phyloP scores from a whole-genome alignment of 2,888 invertebrate species.

The Nezara viridula region DNA sequence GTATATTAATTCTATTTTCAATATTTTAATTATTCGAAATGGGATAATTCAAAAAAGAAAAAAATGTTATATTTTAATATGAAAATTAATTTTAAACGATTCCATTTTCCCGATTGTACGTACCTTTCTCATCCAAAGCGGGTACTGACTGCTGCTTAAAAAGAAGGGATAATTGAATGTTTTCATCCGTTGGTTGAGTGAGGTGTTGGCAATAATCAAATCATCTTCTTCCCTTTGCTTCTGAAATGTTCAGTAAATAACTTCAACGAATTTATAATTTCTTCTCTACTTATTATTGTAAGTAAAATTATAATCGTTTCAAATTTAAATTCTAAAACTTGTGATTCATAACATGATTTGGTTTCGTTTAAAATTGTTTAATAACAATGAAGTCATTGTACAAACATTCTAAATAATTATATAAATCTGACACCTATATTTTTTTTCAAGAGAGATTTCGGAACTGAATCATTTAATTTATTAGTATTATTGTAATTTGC shows the following conservation, averaged over 20 bases:
- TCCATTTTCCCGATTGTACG: background rate
- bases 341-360: too few relatives aligned
- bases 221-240: background rate
- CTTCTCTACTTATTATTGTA: background rate
- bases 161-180: constrained; percentile 8
- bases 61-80: background rate
- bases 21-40: background rate
- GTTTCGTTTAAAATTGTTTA: too few relatives aligned
- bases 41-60: background rate
- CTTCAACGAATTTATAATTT: background rate
- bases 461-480: too few relatives aligned
- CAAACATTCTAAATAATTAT: too few relatives aligned
- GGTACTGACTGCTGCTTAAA: background rate
- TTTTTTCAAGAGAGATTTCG: too few relatives aligned
- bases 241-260: background rate
- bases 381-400: too few relatives aligned
- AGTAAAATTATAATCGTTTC: background rate
- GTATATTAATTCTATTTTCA: background rate
- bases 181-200: background rate
- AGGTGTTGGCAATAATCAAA: background rate
- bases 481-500: too few relatives aligned
- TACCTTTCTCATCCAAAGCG: too few relatives aligned
- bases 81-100: background rate
- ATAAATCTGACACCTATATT: too few relatives aligned
- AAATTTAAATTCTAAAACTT: too few relatives aligned